A percentile compares a stretch with the other conserved stretches of the same genome.
Conservation (phyloP, 1,140 invertebrate species). For the Alviniconcha marisindica region DNA sequence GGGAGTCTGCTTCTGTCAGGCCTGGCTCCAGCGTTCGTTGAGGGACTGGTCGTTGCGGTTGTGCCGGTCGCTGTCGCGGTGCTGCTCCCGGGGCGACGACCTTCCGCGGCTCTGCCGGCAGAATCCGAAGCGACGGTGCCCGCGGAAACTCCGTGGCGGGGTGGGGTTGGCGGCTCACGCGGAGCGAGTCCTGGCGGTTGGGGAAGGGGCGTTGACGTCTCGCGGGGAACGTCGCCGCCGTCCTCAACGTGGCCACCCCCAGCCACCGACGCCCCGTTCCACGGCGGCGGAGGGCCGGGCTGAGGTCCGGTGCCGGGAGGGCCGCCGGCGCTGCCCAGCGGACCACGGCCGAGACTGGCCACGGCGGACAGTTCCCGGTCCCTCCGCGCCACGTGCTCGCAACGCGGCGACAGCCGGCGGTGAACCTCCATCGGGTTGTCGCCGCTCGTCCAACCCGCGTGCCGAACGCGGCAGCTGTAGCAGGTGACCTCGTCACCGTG, state of each 20-base stretch:
- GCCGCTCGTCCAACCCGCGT: slow-evolving; percentile 13
- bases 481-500: slow-evolving; percentile 40
- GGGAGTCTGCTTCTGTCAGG: too few species aligned
- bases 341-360: background rate
- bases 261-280: background rate
- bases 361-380: background rate
- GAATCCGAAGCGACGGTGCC: background rate
- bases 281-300: background rate
- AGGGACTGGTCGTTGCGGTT: background rate
- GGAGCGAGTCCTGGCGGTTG: background rate
- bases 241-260: background rate
- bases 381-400: slow-evolving; percentile 10
- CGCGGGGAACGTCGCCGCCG: background rate
- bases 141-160: background rate
- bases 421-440: slow-evolving; percentile 36
- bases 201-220: background rate
- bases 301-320: background rate
- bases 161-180: background rate
- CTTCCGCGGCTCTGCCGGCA: background rate
- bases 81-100: background rate
- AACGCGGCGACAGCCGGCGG: slow-evolving; percentile 26
- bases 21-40: too few species aligned
- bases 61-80: background rate
- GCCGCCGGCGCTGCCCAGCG: too few species aligned
- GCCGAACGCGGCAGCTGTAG: slow-evolving; percentile 32